A percentile compares a stretch with the other conserved stretches of the same genome.
phyloP scores from a whole-genome alignment of 2,888 invertebrate species.

The Crepidodera aurea region DNA sequence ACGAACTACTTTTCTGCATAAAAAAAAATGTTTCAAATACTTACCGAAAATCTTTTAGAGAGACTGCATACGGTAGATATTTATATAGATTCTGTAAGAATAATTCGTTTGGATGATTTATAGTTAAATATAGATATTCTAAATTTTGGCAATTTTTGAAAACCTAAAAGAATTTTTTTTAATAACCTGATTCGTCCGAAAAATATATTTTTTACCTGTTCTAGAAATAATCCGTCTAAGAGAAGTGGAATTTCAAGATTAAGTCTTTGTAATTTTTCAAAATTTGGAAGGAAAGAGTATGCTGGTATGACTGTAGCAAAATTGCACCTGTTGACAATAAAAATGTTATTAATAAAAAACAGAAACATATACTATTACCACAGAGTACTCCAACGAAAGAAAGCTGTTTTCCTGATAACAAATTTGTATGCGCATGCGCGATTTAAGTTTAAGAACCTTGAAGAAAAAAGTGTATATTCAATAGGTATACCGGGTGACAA shows the following conservation, averaged over 20 bases:
- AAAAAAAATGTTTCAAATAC: too few relatives aligned
- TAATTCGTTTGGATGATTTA: background rate
- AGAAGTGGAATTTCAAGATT: background rate
- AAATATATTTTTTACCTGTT: background rate
- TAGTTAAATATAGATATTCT: background rate
- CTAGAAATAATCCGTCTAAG: background rate
- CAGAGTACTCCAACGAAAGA: too few relatives aligned
- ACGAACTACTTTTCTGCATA: too few relatives aligned
- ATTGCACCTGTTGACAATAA: background rate
- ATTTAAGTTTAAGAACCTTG: too few relatives aligned
- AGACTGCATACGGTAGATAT: background rate
- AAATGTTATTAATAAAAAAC: background rate
- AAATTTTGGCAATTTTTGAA: background rate
- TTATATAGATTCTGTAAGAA: background rate
- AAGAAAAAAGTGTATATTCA: too few relatives aligned
- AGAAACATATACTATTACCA: too few relatives aligned
- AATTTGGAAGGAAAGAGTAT: background rate
- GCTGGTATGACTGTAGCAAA: background rate
- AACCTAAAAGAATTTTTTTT: background rate
- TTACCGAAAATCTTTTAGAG: background rate
- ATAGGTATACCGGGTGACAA: too few relatives aligned
- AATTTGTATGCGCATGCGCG: too few relatives aligned
- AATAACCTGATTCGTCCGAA: too few relatives aligned
- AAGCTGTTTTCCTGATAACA: too few relatives aligned
- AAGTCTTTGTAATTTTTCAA: background rate